Percentiles rank a stretch among this genome's conserved stretches.
phyloP scores from a whole-genome alignment of 2,888 invertebrate genomes.

The Melolontha melolontha region DNA sequence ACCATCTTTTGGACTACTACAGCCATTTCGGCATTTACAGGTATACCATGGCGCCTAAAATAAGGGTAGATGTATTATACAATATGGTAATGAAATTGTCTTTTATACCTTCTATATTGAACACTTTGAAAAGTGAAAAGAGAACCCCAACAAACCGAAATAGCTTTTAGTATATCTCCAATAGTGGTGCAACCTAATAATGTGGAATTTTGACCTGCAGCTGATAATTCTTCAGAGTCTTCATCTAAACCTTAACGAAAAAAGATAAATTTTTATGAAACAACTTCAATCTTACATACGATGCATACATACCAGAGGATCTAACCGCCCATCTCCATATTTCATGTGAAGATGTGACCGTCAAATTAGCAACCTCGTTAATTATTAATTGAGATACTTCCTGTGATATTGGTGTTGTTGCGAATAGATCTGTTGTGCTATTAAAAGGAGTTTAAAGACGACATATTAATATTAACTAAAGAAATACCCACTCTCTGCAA shows the following conservation, averaged over 20 bases:
- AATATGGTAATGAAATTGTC: neutral
- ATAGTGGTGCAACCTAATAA: slow-evolving; percentile 74
- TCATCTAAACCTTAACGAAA: slow-evolving; percentile 76
- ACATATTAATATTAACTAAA: neutral
- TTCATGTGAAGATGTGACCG: slow-evolving; percentile 50
- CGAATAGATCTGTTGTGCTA: slow-evolving; percentile 42
- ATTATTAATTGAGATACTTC: slow-evolving; percentile 31
- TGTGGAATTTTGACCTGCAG: slow-evolving; percentile 88
- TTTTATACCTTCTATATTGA: slow-evolving; percentile 77
- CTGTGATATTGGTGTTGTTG: slow-evolving; percentile 23
- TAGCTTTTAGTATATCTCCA: slow-evolving; percentile 69
- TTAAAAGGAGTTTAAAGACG: neutral
- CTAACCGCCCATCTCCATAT: slow-evolving; percentile 73
- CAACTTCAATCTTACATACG: neutral
- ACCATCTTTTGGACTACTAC: slow-evolving; percentile 87
- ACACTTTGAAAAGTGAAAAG: slow-evolving; percentile 82
- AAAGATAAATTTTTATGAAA: neutral
- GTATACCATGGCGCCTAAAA: slow-evolving; percentile 78
- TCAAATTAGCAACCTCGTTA: slow-evolving; percentile 40
- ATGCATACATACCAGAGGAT: slow-evolving; percentile 64
- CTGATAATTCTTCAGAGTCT: slow-evolving; percentile 82
- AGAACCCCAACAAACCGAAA: slow-evolving; percentile 86
- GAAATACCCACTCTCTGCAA: slow-evolving; percentile 65
- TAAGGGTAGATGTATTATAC: neutral
- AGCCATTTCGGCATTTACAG: slow-evolving; percentile 76